Percentiles rank a stretch among this genome's conserved stretches.
These are phyloP conservation scores for Arctia plantaginis DNA, from an alignment of 2,888 invertebrate genomes.

Conservation along the genomic window DNA sequence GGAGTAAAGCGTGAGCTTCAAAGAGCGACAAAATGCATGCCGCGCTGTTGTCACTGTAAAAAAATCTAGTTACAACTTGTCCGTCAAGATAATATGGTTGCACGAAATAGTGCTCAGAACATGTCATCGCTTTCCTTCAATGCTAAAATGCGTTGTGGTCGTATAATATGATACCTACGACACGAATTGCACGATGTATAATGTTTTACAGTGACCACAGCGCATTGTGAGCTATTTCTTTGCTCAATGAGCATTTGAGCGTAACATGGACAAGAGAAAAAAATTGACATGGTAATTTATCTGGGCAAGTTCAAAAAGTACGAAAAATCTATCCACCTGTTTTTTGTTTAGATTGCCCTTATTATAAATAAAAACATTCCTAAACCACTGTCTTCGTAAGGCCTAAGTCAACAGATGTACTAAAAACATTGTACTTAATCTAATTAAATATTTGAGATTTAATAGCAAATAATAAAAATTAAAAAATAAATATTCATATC, in stretches of 20 bases:
- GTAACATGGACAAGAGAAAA: too few relatives aligned
- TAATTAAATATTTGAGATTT: background rate
- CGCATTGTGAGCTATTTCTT: too few relatives aligned
- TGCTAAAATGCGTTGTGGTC: too few relatives aligned
- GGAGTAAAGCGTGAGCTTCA: background rate
- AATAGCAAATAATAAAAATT: background rate
- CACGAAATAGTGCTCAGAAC: background rate
- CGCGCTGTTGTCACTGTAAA: background rate
- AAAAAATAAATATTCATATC: background rate
- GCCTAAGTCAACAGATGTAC: background rate
- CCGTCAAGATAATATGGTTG: background rate
- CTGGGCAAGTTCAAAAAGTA: too few relatives aligned
- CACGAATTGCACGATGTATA: too few relatives aligned
- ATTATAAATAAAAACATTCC: background rate
- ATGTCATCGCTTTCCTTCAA: too few relatives aligned
- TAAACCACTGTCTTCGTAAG: background rate
- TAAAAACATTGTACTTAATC: background rate
- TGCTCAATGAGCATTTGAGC: too few relatives aligned
- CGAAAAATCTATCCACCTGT: background rate
- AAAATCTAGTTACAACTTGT: background rate
- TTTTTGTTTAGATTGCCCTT: background rate
- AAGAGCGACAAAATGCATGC: background rate
- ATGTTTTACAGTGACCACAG: too few relatives aligned
- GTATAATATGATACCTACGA: too few relatives aligned
- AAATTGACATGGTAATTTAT: too few relatives aligned